These are phyloP conservation scores for Spondyliosoma cantharus DNA, from an alignment of 2,797 vertebrate species.

Conservation along the genomic window DNA sequence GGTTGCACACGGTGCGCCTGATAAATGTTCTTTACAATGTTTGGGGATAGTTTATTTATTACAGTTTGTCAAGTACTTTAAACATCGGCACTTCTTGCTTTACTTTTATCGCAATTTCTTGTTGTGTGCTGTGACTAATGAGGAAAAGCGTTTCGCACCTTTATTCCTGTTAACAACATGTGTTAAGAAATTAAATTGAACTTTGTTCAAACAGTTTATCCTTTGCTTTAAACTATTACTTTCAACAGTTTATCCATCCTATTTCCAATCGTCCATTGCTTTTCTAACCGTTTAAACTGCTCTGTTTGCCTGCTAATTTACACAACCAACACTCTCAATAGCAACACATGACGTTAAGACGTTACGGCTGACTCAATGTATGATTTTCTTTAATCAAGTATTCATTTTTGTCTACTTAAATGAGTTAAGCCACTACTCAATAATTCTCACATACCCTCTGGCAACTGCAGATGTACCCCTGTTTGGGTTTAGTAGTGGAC, in stretches of 20 bases:
- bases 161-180: too few species aligned
- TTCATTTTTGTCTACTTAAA: not conserved
- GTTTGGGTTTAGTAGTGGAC: not conserved
- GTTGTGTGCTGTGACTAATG: too few species aligned
- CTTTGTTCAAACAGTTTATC: not conserved
- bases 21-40: too few species aligned
- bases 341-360: not conserved
- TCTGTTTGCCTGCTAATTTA: not conserved
- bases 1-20: too few species aligned
- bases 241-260: not conserved
- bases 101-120: too few species aligned
- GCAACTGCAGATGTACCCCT: not conserved
- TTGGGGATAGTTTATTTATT: too few species aligned
- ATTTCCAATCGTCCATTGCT: not conserved
- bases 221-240: not conserved
- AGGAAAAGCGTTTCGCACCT: too few species aligned
- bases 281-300: not conserved
- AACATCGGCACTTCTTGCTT: too few species aligned
- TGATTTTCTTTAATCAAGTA: not conserved
- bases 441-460: not conserved
- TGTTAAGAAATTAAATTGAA: too few species aligned
- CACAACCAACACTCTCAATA: not conserved
- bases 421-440: not conserved
- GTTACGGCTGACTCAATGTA: not conserved
- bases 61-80: too few species aligned